Base-by-base conservation (phyloP, 2,113 vertebrate species). In the Scomber colias region DNA sequence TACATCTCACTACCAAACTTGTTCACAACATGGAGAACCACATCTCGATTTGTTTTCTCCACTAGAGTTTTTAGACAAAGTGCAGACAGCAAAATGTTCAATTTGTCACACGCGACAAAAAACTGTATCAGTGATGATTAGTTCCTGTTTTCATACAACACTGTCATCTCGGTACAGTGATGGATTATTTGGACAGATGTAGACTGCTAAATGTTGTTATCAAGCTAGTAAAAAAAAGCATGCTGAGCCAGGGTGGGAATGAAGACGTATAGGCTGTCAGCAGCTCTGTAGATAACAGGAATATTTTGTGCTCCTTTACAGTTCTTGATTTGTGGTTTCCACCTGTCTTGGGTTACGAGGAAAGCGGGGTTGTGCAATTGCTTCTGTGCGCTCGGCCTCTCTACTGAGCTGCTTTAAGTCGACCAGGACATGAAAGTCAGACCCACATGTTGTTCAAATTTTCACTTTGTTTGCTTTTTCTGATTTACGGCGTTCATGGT, bases 241-340 rank as follows among this genome's bases (percentile, higher is more conserved):
- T 13, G 71, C 60, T 60, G 77, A 57, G 79, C 57, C 49, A 27
- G 31, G 60, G 70, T 7, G 75, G 71, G 68, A 82, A 88, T 90
- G 77, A 90, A 94, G 90, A 92, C 15, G 56, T 81, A 84, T 84
- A n/a, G 59, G 57, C 85, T 86, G 86, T 89, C 88, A 82, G 71
- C 64, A 50, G 83, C 80, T 66, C 51, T 27, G 16, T 59, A 79
- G 87, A 90, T 90, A 90, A 86, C 80, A 70, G 79, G 78, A 87
- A 87, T 90, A 86, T 86, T 92, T 89, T 70, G 62, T 80, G 65
- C 66, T 84, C 51, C 74, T 83, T 80, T 82, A 74, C 69, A 71
- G 69, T 84, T 78, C 81, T 68, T 89, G 87, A 93, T 91, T 87
- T 91, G 87, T 90, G 84, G 76, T 75, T 84, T 87, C 84, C 86